phyloP scores from a whole-genome alignment of 2,888 invertebrate species.

The Gibbula magus region DNA sequence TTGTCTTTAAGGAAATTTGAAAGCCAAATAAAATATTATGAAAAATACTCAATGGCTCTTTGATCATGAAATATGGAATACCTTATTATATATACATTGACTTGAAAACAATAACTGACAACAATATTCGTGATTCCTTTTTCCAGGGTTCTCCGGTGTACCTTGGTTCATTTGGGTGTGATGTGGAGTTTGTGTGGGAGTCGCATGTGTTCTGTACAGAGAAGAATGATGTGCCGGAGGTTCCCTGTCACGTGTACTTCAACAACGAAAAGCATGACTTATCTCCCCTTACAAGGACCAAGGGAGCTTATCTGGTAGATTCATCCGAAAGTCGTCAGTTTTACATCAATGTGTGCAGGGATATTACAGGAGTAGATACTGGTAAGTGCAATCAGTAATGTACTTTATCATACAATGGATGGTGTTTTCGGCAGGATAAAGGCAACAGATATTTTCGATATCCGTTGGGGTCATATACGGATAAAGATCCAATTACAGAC shows the following conservation, averaged over 20 bases:
- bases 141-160: slow-evolving; percentile 64
- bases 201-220: slow-evolving; percentile 66
- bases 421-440: too few relatives aligned
- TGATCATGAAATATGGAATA: too few relatives aligned
- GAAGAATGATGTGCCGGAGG: slow-evolving; percentile 57
- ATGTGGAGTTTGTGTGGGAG: slow-evolving; percentile 70
- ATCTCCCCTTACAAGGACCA: slow-evolving; percentile 64
- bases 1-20: too few relatives aligned
- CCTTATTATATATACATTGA: too few relatives aligned
- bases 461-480: too few relatives aligned
- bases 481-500: too few relatives aligned
- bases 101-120: background rate
- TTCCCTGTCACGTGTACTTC: slow-evolving; percentile 70
- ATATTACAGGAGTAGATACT: slow-evolving; percentile 52
- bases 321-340: slow-evolving; percentile 58
- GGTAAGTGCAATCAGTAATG: background rate
- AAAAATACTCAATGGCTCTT: too few relatives aligned
- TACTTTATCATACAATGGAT: too few relatives aligned
- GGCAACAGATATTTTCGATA: too few relatives aligned
- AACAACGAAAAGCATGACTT: slow-evolving; percentile 65
- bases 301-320: slow-evolving; percentile 67
- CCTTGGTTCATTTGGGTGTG: slow-evolving; percentile 57
- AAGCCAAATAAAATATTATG: too few relatives aligned
- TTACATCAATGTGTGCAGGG: slow-evolving; percentile 73
- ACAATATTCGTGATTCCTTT: slow-evolving; percentile 18